These are phyloP conservation scores for Lophotriccus pileatus DNA, from an alignment of 2,797 vertebrate genomes.

Conservation along the genomic window DNA sequence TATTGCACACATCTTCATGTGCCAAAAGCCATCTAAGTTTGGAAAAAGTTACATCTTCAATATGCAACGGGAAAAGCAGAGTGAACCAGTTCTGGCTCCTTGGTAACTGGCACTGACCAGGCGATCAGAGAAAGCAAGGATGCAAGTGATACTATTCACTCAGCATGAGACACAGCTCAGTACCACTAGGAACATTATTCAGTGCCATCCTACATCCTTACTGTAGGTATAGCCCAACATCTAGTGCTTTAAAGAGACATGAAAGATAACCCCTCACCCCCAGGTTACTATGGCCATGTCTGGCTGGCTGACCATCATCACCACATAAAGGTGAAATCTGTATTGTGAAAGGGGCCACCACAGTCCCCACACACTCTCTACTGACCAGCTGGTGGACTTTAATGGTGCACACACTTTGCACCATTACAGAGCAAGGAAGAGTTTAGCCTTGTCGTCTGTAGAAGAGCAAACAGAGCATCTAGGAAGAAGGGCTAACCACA, in stretches of 20 bases:
- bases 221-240: neutral
- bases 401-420: neutral
- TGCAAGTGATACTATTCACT: neutral
- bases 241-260: neutral
- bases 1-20: neutral
- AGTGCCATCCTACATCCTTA: neutral
- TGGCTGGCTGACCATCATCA: neutral
- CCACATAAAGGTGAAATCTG: neutral
- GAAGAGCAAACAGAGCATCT: neutral
- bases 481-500: conserved; percentile 1
- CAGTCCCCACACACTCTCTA: neutral
- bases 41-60: neutral
- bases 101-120: neutral
- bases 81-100: neutral
- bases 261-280: neutral
- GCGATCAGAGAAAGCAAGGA: neutral
- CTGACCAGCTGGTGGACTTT: neutral
- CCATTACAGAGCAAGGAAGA: neutral
- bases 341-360: neutral
- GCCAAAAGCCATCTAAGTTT: neutral
- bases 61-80: neutral
- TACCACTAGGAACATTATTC: neutral
- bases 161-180: neutral
- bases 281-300: fast-evolving
- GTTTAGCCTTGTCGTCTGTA: neutral